These are phyloP conservation scores for Leucoma salicis DNA, from an alignment of 2,888 invertebrate genomes.

Conservation along the genomic window DNA sequence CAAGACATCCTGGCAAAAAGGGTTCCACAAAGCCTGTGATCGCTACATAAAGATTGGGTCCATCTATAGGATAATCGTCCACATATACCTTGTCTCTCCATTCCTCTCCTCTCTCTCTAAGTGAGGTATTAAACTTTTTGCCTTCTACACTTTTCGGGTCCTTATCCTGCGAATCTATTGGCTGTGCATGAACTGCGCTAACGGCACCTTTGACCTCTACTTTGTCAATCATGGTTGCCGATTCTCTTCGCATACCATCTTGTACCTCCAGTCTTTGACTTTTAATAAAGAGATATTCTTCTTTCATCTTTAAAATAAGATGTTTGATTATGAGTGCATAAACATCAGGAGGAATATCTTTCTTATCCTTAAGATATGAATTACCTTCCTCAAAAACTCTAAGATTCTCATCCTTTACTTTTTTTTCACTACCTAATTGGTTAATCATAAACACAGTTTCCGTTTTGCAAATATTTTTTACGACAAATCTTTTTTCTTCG, in stretches of 20 bases:
- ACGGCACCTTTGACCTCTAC: slow-evolving; percentile 60
- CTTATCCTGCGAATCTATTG: slow-evolving; percentile 23
- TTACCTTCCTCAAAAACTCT: slow-evolving; percentile 72
- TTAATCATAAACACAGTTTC: slow-evolving; percentile 76
- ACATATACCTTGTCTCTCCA: slow-evolving; percentile 79
- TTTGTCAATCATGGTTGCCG: slow-evolving; percentile 58
- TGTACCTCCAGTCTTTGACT: slow-evolving; percentile 60
- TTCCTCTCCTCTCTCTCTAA: slow-evolving; percentile 78
- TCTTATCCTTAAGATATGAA: slow-evolving; percentile 61
- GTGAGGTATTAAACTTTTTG: slow-evolving; percentile 71
- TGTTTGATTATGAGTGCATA: slow-evolving; percentile 68
- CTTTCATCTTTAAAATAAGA: slow-evolving; percentile 71
- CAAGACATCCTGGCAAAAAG: slow-evolving; percentile 47
- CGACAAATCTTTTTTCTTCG: slow-evolving; percentile 66
- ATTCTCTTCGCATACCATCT: slow-evolving; percentile 64
- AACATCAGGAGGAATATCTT: slow-evolving; percentile 65
- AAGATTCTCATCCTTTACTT: slow-evolving; percentile 62
- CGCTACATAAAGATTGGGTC: slow-evolving; percentile 79
- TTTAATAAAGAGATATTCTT: slow-evolving; percentile 65
- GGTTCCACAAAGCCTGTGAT: slow-evolving; percentile 76
- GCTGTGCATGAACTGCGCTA: slow-evolving; percentile 30
- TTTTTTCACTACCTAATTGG: slow-evolving; percentile 70
- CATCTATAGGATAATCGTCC: slow-evolving; percentile 77
- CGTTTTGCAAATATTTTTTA: slow-evolving; percentile 72
- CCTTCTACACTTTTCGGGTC: slow-evolving; percentile 33